Evolutionary conservation across 1,140 invertebrate species (phyloP).

Genomic region (Atopsyche davidsoni): DNA sequence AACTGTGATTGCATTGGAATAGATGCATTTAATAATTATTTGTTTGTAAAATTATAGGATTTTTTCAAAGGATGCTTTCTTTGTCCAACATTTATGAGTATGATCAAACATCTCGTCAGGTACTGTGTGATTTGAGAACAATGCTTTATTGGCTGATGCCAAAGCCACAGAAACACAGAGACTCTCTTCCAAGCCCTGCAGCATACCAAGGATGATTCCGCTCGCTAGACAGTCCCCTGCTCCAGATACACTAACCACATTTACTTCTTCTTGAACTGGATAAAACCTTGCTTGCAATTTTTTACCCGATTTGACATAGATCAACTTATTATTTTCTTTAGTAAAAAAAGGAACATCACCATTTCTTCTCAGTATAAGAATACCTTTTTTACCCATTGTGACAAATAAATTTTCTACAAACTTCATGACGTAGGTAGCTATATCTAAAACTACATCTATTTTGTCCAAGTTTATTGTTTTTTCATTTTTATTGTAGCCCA

Average conservation of each 20-base stretch:
- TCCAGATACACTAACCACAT: slow-evolving; percentile 56
- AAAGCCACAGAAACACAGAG: slow-evolving; percentile 51
- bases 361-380: slow-evolving; percentile 39
- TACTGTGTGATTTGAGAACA: slow-evolving; percentile 47
- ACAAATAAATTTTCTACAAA: slow-evolving; percentile 41
- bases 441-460: slow-evolving; percentile 44
- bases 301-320: slow-evolving; percentile 9
- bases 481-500: slow-evolving; percentile 31
- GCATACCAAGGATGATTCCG: slow-evolving; percentile 51
- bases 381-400: slow-evolving; percentile 51
- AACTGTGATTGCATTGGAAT: too few species aligned
- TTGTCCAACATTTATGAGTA: slow-evolving; percentile 14
- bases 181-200: slow-evolving; percentile 42
- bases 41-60: neutral
- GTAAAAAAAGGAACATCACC: slow-evolving; percentile 17
- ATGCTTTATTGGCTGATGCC: slow-evolving; percentile 46
- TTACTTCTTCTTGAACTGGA: slow-evolving; percentile 36
- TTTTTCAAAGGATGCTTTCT: slow-evolving; percentile 3
- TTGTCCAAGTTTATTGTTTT: slow-evolving; percentile 27
- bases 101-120: slow-evolving; percentile 33
- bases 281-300: slow-evolving; percentile 40
- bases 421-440: slow-evolving; percentile 34
- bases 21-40: neutral
- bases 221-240: slow-evolving; percentile 60
- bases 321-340: slow-evolving; percentile 28